Base-by-base conservation (phyloP, 1,140 invertebrate species). In the Drosophila rufa region DNA sequence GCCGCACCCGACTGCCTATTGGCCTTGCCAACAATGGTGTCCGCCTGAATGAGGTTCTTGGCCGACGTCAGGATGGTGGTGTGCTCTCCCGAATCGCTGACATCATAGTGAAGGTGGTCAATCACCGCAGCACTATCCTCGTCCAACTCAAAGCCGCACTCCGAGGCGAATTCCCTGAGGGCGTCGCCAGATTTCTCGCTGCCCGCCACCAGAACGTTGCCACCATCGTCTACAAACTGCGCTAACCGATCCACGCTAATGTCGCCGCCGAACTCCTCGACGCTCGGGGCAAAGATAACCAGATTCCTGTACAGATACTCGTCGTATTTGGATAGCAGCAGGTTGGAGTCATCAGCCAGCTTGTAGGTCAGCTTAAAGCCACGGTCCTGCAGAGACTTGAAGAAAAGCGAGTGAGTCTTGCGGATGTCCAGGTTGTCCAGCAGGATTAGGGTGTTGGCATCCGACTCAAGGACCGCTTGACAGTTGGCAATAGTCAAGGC, bases 121-220 rank as follows among this genome's bases (percentile, higher is more conserved):
- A 99, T 99, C 0, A 99, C 98, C 59, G 95, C 94, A 15, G 98
- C 97, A 27, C 97, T 96, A 93, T 99, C 98, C 93, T 99, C 98
- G 93, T 99, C 99, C 85, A 99, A 93, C 94, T 99, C 99, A 93
- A 99, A 98, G 25, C 99, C 99, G 95, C 97, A 98, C 94, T 99
- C 99, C 4, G 97, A 97, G 19, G 98, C 98, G 15, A 99, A 94
- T 93, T 99, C 99, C 78, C 98, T 94, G 12, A 99, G 94, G 14
- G 98, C 96, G 94, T 99, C 98, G 17, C 98, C 97, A 38, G 98
- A 96, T 56, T 95, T 95, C 3, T 97, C 96, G 71, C 96, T 98
- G 11, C 96, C 98, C 80, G 98, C 98, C 59, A 99, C 96, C 19
- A 99, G 93, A 12, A 99, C 95, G 94, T 99, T 99, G 12, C 97